These are phyloP conservation scores for Gymnarchus niloticus DNA, from an alignment of 2,113 vertebrate species.

Conservation along the genomic window DNA sequence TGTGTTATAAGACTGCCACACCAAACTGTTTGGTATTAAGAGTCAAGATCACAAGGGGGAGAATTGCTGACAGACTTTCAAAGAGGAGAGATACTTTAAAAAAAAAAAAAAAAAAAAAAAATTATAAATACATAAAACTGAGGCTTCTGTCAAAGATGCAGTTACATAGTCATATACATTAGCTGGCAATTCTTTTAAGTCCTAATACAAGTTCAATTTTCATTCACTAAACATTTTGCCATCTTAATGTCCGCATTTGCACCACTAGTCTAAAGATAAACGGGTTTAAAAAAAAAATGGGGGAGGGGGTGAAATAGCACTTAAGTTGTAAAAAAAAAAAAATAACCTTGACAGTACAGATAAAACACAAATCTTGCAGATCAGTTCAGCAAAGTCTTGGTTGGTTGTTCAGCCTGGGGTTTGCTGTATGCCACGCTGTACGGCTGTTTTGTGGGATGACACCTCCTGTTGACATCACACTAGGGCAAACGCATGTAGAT, in stretches of 20 bases:
- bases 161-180: too few species aligned
- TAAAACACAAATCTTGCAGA: neutral
- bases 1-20: neutral
- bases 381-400: neutral
- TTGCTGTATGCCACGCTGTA: neutral
- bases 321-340: constrained; percentile 4
- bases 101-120: too few species aligned
- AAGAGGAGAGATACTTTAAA: neutral
- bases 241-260: neutral
- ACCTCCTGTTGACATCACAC: neutral
- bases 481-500: neutral
- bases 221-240: neutral
- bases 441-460: neutral
- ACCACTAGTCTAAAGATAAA: neutral
- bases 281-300: neutral
- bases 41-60: neutral
- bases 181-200: neutral
- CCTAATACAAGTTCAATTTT: neutral
- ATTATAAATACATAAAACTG: neutral
- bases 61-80: neutral
- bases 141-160: too few species aligned
- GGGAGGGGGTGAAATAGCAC: neutral
- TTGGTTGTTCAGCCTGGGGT: neutral
- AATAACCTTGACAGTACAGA: neutral
- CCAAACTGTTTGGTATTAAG: neutral